Evolutionary conservation across 1,140 invertebrate genomes (phyloP).

Genomic region (Battus philenor): DNA sequence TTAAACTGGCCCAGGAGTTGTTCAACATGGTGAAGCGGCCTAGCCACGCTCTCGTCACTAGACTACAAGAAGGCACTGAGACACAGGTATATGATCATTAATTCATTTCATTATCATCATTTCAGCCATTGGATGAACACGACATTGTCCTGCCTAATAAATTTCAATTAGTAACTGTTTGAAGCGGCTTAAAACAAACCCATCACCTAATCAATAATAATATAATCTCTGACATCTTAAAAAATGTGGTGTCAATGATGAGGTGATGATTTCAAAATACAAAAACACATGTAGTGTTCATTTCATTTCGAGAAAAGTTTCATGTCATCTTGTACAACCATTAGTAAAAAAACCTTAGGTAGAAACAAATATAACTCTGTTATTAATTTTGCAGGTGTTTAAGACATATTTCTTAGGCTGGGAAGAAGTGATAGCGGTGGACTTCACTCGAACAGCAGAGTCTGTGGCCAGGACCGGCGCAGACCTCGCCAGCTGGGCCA

Average conservation of each 20-base stretch:
- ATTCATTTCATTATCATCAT: too few species aligned
- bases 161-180: too few species aligned
- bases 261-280: background rate
- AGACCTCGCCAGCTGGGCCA: constrained; percentile 95
- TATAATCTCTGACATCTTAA: background rate
- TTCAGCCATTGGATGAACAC: too few species aligned
- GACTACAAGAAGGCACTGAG: constrained; percentile 92
- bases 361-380: background rate
- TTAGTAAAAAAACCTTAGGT: background rate
- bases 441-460: constrained; percentile 98
- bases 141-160: too few species aligned
- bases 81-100: too few species aligned
- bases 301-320: background rate
- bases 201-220: too few species aligned
- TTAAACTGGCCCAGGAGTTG: constrained; percentile 96
- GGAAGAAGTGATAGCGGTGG: constrained; percentile 99
- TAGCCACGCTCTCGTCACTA: constrained; percentile 90
- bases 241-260: background rate
- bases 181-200: too few species aligned
- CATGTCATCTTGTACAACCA: too few species aligned
- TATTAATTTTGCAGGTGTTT: constrained; percentile 83
- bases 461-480: constrained; percentile 97
- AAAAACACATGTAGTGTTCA: background rate
- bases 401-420: constrained; percentile 98
- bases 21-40: constrained; percentile 95